phyloP scores from a whole-genome alignment of 2,888 invertebrate genomes.

The Parapristionchus giblindavisi region DNA sequence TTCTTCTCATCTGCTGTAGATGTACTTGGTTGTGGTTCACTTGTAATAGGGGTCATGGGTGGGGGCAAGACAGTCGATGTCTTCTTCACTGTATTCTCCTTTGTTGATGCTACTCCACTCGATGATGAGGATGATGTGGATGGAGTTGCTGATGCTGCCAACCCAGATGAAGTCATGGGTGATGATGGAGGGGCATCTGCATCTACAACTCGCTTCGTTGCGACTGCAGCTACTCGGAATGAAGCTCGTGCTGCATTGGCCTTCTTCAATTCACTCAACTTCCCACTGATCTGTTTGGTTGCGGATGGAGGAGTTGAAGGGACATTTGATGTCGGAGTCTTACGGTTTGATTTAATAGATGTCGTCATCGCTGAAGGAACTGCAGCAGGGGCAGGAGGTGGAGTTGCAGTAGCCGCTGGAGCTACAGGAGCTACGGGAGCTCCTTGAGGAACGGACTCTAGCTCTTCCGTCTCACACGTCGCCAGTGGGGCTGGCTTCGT shows the following conservation, averaged over 20 bases:
- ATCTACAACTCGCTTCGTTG: slow-evolving; percentile 33
- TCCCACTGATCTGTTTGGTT: slow-evolving; percentile 50
- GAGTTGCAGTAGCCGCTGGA: neutral
- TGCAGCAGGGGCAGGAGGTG: neutral
- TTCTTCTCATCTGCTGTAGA: slow-evolving; percentile 1
- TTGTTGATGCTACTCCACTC: neutral
- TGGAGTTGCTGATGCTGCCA: neutral
- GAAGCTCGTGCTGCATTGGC: slow-evolving; percentile 39
- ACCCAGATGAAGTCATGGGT: neutral
- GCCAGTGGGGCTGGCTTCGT: slow-evolving; percentile 35
- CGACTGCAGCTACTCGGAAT: slow-evolving; percentile 43
- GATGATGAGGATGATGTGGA: neutral
- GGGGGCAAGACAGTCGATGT: neutral
- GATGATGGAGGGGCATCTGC: neutral
- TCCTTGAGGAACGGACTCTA: slow-evolving; percentile 3
- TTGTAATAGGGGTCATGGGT: too few species aligned
- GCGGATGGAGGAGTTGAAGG: neutral
- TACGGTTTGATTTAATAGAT: neutral
- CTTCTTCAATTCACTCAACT: slow-evolving; percentile 50
- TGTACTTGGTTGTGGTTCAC: slow-evolving; percentile 24
- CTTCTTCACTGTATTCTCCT: neutral
- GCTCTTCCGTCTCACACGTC: slow-evolving; percentile 34
- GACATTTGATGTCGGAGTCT: neutral
- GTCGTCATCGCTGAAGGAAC: slow-evolving; percentile 1
- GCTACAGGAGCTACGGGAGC: neutral